Evolutionary conservation across 2,113 vertebrate genomes (phyloP).

Genomic region (Xiphophorus couchianus): DNA sequence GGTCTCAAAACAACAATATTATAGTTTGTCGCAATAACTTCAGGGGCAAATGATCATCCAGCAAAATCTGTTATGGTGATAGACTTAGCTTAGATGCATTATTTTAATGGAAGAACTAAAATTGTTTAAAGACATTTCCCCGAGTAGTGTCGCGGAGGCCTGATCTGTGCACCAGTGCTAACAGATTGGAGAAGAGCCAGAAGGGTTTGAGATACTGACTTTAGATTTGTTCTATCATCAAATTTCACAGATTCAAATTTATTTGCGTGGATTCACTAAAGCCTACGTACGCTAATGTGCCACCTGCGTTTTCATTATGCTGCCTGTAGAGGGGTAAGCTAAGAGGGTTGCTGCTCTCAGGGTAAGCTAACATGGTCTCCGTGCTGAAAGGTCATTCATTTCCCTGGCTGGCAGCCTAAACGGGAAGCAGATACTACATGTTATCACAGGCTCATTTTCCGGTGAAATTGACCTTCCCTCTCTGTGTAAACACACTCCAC

Average conservation of each 20-base stretch:
- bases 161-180: not conserved
- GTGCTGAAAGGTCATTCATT: conserved; percentile 56
- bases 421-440: conserved; percentile 48
- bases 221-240: too few relatives aligned
- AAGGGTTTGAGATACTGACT: too few relatives aligned
- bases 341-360: conserved; percentile 3
- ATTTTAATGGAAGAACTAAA: not conserved
- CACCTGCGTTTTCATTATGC: not conserved
- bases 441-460: conserved; percentile 61
- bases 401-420: conserved; percentile 44
- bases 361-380: conserved; percentile 30
- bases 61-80: too few relatives aligned
- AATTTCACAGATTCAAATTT: not conserved
- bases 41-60: too few relatives aligned
- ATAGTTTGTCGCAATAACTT: too few relatives aligned
- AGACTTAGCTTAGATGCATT: too few relatives aligned
- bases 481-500: conserved; percentile 61
- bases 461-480: conserved; percentile 51
- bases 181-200: not conserved
- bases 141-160: not conserved
- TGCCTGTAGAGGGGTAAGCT: not conserved
- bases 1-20: too few relatives aligned
- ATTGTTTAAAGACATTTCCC: not conserved
- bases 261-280: not conserved
- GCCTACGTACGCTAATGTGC: too few relatives aligned